Evolutionary conservation across 2,797 vertebrate genomes (phyloP), one percentile per base, ranked within the genome.

Genomic region (Lerista edwardsae): DNA sequence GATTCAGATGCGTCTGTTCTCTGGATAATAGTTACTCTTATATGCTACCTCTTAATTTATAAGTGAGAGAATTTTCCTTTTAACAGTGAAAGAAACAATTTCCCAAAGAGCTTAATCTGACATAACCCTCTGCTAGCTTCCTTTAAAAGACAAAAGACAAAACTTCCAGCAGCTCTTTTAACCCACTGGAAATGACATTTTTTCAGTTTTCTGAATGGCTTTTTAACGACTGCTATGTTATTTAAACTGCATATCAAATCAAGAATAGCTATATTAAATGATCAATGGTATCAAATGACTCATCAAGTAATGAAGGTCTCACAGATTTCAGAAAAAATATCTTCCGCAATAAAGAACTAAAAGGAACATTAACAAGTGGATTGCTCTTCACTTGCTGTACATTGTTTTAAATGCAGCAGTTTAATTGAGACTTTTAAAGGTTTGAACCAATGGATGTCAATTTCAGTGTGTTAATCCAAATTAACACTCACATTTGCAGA

Each of bases 1-100:
- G 55, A 85, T 85, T 86, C 44, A 87, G 75, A 91, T 82, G 11
- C 69, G 82, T 83, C 69, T 83, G 2, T 25, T 76, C 36, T 34
- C 44, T 87, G 74, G 84, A 44, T 36, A 90, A 0, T 67, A 83
- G 39, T 34, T 73, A 14, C 68, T 85, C 0, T 87, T 82, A 67
- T 74, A 80, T 31, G 5, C 1, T 75, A 78, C 79, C 61, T 79
- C 79, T 64, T 88, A 86, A 61, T 86, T 81, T 21, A 3, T 29
- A 59, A n/a, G 14, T 71, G 15, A 12, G 41, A 14, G 29, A 41
- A 3, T 84, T 85, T 83, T 25, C 31, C 41, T 82, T 77, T 81
- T 83, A 39, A 69, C 75, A 69, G 27, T n/a, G 39, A 83, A 69
- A 90, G 31, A 34, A 87, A 57, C 64, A 44, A 23, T 88, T 84